phyloP scores from a whole-genome alignment of 2,113 vertebrate species.

The Piprites chloris region DNA sequence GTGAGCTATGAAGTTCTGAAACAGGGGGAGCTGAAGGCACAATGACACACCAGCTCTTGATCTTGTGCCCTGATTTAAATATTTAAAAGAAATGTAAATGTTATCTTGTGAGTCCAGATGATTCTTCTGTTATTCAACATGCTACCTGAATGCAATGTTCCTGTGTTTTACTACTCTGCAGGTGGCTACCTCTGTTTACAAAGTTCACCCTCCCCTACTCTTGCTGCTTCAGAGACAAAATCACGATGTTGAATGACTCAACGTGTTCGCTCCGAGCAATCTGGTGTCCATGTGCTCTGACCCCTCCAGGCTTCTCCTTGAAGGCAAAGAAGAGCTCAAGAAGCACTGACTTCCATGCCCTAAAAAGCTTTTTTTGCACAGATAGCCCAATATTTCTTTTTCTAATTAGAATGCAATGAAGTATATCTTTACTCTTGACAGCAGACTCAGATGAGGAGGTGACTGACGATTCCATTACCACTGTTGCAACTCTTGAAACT shows the following conservation, averaged over 20 bases:
- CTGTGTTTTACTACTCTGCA: neutral
- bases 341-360: neutral
- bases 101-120: neutral
- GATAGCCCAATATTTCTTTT: neutral
- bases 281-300: accelerated
- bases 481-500: neutral
- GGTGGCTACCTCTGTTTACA: neutral
- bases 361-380: neutral
- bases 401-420: neutral
- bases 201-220: neutral
- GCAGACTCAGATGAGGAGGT: neutral
- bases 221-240: neutral
- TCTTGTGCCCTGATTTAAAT: neutral
- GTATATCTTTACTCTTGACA: neutral
- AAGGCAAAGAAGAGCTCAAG: neutral
- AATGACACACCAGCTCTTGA: accelerated
- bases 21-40: neutral
- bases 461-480: neutral
- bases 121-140: neutral
- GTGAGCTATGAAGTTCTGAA: neutral
- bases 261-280: accelerated
- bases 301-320: neutral
- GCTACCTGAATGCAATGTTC: neutral
- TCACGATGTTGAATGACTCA: neutral
- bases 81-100: neutral